Evolutionary conservation across 37 sponge, comb jelly and placozoan species (phyloP), one percentile per base, ranked within the genome.

Genomic region (Theonella swinhoei): DNA sequence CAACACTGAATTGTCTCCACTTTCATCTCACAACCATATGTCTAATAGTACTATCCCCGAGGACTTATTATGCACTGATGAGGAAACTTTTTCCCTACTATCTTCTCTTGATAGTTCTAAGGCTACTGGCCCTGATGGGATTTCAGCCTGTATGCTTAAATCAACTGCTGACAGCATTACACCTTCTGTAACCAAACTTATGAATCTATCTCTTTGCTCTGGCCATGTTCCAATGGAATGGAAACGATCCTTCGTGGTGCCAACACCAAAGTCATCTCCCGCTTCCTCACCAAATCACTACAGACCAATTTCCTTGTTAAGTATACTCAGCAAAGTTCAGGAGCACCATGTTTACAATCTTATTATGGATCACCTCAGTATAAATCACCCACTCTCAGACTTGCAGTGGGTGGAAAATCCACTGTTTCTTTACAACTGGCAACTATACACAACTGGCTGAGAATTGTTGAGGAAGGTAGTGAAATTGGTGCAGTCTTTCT

Each of bases 401-500:
- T 14, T 4, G 0, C 77, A 76, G 41, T 76, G 77, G 77, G 77
- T 31, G 4, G 14, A 3, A 59, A 35, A 22, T 76, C 77, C 25
- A 42, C 77, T 9, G 59, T 62, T 22, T 25, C n/a, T 62, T 60
- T 62, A 29, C 33, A 59, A 8, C 31, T 76, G 32, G n/a, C 32
- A 20, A 43, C 26, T 5, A 76, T 19, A 2, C 62, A 76, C 30
- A 28, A 76, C 32, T 76, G 77, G 77, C 62, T 30, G 1, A 20
- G 59, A 30, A 2, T 35, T 5, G 35, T 76, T 1, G 62, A 76
- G 20, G 41, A 32, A 33, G 77, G 77, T 5, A 22, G 20, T 4
- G 77, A 76, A 28, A 62, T 76, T 11, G 47, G 77, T 59, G 77
- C 62, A 9, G 80, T 65, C 29, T 67, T 65, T 66, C 22, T 67